Evolutionary conservation across 1,140 invertebrate genomes (phyloP).

Genomic region (Philopotamus ludificatus): DNA sequence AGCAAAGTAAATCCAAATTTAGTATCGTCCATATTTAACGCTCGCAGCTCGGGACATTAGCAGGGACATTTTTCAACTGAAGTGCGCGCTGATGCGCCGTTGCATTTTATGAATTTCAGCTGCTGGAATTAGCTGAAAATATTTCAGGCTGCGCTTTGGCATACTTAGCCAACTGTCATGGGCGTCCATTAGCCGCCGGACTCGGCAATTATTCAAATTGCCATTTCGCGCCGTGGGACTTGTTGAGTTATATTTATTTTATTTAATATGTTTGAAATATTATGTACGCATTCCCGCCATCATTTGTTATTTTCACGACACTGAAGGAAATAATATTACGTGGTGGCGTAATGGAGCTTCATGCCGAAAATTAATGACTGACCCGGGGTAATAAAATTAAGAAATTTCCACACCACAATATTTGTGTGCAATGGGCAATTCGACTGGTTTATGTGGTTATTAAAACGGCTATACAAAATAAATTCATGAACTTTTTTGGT

Average conservation of each 20-base stretch:
- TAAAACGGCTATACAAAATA: not conserved
- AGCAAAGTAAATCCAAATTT: not conserved
- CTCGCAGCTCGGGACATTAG: not conserved
- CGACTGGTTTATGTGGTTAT: not conserved
- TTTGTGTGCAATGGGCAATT: not conserved
- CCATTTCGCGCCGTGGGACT: not conserved
- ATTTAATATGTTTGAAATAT: not conserved
- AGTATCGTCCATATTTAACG: not conserved
- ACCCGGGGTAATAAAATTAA: constrained; percentile 5
- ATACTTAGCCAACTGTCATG: not conserved
- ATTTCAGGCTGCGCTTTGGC: not conserved
- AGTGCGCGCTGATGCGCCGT: not conserved
- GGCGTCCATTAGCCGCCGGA: not conserved
- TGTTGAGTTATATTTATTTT: not conserved
- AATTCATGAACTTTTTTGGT: not conserved
- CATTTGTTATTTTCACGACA: not conserved
- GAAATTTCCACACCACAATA: constrained; percentile 5
- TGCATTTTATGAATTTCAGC: not conserved
- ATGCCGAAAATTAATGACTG: constrained; percentile 5
- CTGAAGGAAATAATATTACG: constrained; percentile 1
- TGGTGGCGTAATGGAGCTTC: not conserved
- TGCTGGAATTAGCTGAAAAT: too few species aligned
- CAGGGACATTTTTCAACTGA: not conserved
- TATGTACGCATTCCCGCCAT: not conserved
- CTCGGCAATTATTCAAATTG: not conserved